These are phyloP conservation scores for Orientallactaga bullata DNA, from an alignment of 2,113 vertebrate species.

Conservation along the genomic window DNA sequence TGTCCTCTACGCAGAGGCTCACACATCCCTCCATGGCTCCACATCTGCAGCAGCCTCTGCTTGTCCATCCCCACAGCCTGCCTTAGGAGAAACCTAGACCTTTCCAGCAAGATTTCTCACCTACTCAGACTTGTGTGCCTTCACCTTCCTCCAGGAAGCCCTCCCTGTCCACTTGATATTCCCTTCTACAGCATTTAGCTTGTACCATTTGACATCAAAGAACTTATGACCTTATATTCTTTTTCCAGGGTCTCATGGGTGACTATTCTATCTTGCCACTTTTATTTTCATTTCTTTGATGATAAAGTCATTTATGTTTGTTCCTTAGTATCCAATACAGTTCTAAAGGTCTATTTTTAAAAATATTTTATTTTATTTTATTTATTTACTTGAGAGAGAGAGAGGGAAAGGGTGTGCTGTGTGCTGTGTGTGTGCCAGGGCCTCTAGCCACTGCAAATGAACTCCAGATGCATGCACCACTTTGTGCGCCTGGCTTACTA, in stretches of 20 bases:
- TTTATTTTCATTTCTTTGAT: constrained; percentile 40
- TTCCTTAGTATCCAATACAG: neutral
- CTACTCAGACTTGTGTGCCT: neutral
- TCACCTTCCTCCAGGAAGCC: neutral
- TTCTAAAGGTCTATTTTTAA: too few relatives aligned
- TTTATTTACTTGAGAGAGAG: too few relatives aligned
- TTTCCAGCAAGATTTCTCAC: neutral
- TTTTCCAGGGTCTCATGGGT: neutral
- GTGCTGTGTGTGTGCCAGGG: too few relatives aligned
- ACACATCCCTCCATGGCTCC: neutral
- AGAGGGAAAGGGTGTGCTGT: too few relatives aligned
- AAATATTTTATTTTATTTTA: too few relatives aligned
- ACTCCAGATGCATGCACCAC: too few relatives aligned
- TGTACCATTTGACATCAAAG: constrained; percentile 24
- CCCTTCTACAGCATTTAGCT: neutral
- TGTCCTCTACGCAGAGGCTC: too few relatives aligned
- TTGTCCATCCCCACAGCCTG: neutral
- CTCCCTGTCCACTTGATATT: neutral
- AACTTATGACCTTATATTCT: neutral
- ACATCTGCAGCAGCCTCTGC: neutral
- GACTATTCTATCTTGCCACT: neutral
- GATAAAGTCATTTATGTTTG: constrained; percentile 37
- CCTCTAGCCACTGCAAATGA: too few relatives aligned
- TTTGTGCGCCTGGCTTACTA: too few relatives aligned
- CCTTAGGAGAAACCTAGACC: neutral